Evolutionary conservation across 2,888 invertebrate species (phyloP).

Genomic region (Sepiola atlantica): DNA sequence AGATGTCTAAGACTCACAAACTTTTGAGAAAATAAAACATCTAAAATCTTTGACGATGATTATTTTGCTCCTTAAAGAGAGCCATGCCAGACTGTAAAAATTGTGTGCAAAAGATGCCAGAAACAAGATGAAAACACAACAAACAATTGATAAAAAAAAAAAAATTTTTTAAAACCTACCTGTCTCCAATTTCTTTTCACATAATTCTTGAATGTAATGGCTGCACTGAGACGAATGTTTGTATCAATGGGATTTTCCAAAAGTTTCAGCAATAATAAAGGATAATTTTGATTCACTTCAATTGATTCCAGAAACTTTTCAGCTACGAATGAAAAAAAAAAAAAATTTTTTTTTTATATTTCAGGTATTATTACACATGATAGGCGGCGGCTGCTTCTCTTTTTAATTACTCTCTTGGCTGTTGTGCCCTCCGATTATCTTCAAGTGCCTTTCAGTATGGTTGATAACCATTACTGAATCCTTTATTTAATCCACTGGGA

Average conservation of each 20-base stretch:
- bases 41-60: no score
- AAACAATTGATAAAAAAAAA: no score
- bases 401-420: neutral
- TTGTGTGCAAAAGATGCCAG: no score
- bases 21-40: no score
- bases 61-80: no score
- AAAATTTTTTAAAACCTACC: slow-evolving; percentile 63
- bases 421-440: no score
- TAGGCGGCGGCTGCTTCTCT: neutral
- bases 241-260: slow-evolving; percentile 84
- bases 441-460: no score
- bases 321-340: slow-evolving; percentile 79
- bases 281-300: slow-evolving; percentile 92
- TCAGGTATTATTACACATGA: neutral
- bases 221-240: slow-evolving; percentile 89
- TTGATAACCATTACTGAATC: no score
- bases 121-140: no score
- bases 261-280: slow-evolving; percentile 87
- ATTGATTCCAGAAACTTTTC: slow-evolving; percentile 93
- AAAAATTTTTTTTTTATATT: neutral
- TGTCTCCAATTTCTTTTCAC: slow-evolving; percentile 92
- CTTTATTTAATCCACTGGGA: no score
- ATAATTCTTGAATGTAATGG: slow-evolving; percentile 97
- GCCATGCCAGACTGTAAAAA: no score
- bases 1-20: no score